A percentile compares a stretch with the other conserved stretches of the same genome.
These are phyloP conservation scores for Dascillus cervinus DNA, from an alignment of 2,888 invertebrate genomes.

Conservation along the genomic window DNA sequence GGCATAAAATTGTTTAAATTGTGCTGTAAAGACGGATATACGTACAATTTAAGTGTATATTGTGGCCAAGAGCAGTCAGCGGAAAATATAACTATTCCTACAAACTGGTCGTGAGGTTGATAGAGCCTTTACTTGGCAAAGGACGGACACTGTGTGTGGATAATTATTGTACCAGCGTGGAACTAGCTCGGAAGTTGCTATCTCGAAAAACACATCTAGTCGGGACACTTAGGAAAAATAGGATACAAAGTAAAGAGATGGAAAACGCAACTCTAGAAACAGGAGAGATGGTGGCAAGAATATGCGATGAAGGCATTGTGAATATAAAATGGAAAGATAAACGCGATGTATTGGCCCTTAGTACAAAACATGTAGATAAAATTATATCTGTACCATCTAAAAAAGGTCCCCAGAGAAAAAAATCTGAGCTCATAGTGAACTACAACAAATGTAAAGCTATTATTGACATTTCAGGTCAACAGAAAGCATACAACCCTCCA, in stretches of 20 bases:
- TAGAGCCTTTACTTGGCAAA: slow-evolving; percentile 12
- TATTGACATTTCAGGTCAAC: slow-evolving; percentile 9
- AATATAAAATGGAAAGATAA: slow-evolving; percentile 9
- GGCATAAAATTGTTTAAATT: slow-evolving; percentile 17
- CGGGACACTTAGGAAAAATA: slow-evolving; percentile 3
- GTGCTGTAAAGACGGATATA: slow-evolving; percentile 15
- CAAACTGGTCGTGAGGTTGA: slow-evolving; percentile 16
- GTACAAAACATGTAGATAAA: slow-evolving; percentile 4
- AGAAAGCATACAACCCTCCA: slow-evolving; percentile 17
- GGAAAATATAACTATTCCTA: slow-evolving; percentile 10
- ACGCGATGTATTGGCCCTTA: slow-evolving; percentile 6
- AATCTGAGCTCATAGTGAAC: slow-evolving; percentile 7
- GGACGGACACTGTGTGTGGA: slow-evolving; percentile 15
- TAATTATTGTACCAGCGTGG: slow-evolving; percentile 13
- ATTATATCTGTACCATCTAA: slow-evolving; percentile 1
- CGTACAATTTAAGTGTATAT: slow-evolving; percentile 16
- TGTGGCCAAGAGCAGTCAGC: slow-evolving; percentile 12
- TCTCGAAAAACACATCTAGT: slow-evolving; percentile 9
- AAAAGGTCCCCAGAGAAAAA: slow-evolving; percentile 1
- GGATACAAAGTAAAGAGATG: slow-evolving; percentile 3
- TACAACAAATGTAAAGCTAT: slow-evolving; percentile 12
- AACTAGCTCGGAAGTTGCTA: slow-evolving; percentile 2
- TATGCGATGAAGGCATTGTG: slow-evolving; percentile 9
- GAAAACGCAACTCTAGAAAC: slow-evolving; percentile 1
- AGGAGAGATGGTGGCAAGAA: slow-evolving; percentile 5